Evolutionary conservation across 2,113 vertebrate species (phyloP), one percentile per base, ranked within the genome.

Genomic region (Phylloscopus whistleri): DNA sequence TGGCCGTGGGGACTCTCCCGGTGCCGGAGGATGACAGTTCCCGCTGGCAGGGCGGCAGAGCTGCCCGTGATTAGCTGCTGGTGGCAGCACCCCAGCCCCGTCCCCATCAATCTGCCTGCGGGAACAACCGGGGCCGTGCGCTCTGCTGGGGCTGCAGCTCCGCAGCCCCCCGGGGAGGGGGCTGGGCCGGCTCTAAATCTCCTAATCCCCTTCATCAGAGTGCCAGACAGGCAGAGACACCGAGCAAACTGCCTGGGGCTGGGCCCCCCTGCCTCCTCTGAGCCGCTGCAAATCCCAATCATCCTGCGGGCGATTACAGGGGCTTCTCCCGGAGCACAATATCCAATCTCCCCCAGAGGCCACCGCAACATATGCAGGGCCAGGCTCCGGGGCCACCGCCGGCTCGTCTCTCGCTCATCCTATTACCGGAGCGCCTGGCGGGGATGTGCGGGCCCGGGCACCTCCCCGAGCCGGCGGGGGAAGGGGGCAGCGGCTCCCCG

Each of bases 201-300:
- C 88, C 90, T 96, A 96, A 96, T 96, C 95, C 92, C 77, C 72
- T 91, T 91, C 92, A 87, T 93, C 90, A 86, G 49, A 63, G 31
- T 21, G 48, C 93, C 95, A 92, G 93, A 86, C 84, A 39, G 69
- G 44, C 79, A 73, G 52, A 84, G 68, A 46, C 75, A 86, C 28
- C 0, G 30, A 14, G 84, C 30, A 49, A 82, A 82, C 74, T 46
- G 93, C 87, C 80, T 49, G 52, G 48, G 80, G 75, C 72, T 37
- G n/a, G 28, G 22, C 69, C 84, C 84, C 89, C 80, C 82, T 22
- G 66, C 84, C 31, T 91, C 44, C 63, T 51, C 68, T 4, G 33
- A 81, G 89, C 93, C 39, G 86, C 84, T 15, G 70, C 94, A 95
- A 95, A 96, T 95, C 93, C 84, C 93, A 87, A 35, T 87, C 93